Base-by-base conservation (phyloP, 2,888 invertebrate genomes). In the Morpho helenor region DNA sequence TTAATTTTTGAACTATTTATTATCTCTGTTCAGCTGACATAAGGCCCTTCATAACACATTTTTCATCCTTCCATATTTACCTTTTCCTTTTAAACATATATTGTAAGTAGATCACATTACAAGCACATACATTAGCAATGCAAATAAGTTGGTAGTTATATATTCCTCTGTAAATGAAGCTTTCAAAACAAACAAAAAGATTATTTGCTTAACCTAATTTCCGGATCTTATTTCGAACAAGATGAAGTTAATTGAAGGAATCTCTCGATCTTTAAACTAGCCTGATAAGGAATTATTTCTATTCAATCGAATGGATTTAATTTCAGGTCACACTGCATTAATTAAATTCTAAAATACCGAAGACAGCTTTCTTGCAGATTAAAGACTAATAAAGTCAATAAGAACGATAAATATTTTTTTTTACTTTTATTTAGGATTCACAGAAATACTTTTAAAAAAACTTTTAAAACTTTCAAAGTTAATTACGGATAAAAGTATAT, bases 181-280 rank as follows among this genome's bases (percentile, higher is more conserved):
- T 10, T 7, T 40, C 10, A 1, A 10, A 39, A 49, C 39, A 40
- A 49, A 49, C 49, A 10, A 10, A 8, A 39, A 31, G 2, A 16
- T 39, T 45, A 45, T 52, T 45, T 52, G 39, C 44, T 45, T 1
- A 45, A 45, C 44, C 45, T 52, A 44, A 52, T 52, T 52, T 52
- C 52, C 52, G 10, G 44, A 52, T 44, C 52, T 31, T 46, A 47
- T 53, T 46, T 31, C 40, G 40, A 41, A 53, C 39, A 40, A 53
- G 40, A 40, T 46, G 40, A 16, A 39, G 46, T 46, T 46, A 53
- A 46, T 47, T 45, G 45, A 53, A 22, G 9, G 39, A 40, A 47
- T 45, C 47, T 9, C 40, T 22, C 7, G 46, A 45, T 23, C 40
- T n/a, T 16, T 47, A 46, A 40, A 16, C 46, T 10, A 46, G 1